phyloP scores from a whole-genome alignment of 2,797 vertebrate genomes.

The Trachurus trachurus region DNA sequence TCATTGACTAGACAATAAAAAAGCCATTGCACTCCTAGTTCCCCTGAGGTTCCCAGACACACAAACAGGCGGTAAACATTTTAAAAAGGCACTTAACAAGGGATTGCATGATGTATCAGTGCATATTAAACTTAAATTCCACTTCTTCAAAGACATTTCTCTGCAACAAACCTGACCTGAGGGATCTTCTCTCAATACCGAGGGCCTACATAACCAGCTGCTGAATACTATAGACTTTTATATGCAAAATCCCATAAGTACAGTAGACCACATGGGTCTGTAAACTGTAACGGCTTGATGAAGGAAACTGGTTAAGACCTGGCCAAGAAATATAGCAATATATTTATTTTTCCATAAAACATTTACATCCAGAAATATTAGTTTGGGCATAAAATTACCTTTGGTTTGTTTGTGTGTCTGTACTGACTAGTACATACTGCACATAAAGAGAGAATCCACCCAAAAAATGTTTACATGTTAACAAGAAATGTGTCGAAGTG shows the following conservation, averaged over 20 bases:
- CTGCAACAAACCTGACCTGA: slow-evolving; percentile 51
- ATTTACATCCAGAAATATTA: slow-evolving; percentile 67
- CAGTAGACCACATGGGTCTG: slow-evolving; percentile 26
- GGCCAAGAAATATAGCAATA: slow-evolving; percentile 49
- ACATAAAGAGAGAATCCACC: slow-evolving; percentile 70
- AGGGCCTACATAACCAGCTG: slow-evolving; percentile 33
- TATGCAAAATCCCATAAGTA: slow-evolving; percentile 22
- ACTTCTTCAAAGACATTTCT: slow-evolving; percentile 57
- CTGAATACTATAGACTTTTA: slow-evolving; percentile 39
- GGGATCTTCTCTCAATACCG: slow-evolving; percentile 24
- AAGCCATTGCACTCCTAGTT: slow-evolving; percentile 64
- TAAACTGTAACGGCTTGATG: slow-evolving; percentile 44
- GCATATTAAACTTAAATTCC: slow-evolving; percentile 67
- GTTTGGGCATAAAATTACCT: slow-evolving; percentile 75
- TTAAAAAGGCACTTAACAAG: slow-evolving; percentile 82
- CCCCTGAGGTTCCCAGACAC: slow-evolving; percentile 76
- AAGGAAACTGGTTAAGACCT: slow-evolving; percentile 38
- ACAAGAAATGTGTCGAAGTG: too few species aligned
- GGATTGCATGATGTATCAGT: slow-evolving; percentile 77
- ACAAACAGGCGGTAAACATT: slow-evolving; percentile 71
- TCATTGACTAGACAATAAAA: slow-evolving; percentile 61
- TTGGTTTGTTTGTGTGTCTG: slow-evolving; percentile 82
- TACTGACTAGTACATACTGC: slow-evolving; percentile 61
- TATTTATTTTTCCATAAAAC: slow-evolving; percentile 46
- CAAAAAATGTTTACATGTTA: neutral